Conservation (phyloP, 2,888 invertebrate genomes). For the Podotricha telesiphe region DNA sequence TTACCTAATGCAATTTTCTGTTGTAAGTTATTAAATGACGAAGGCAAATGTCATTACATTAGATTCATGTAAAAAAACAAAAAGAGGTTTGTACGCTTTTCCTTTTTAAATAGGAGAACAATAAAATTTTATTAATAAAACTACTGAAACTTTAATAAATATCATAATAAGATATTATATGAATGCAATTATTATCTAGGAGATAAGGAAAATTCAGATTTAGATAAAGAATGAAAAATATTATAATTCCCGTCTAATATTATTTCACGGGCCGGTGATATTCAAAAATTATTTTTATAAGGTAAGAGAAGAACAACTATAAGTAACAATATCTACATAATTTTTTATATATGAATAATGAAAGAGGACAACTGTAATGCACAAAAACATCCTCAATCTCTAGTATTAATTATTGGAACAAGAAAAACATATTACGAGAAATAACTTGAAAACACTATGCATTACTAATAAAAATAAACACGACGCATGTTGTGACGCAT, state of each 20-base stretch:
- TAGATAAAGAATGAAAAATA: background rate
- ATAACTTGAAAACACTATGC: background rate
- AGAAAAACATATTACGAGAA: too few relatives aligned
- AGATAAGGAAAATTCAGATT: too few relatives aligned
- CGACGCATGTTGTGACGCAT: background rate
- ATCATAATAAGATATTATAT: background rate
- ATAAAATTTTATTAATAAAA: too few relatives aligned
- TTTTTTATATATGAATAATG: background rate
- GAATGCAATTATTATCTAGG: too few relatives aligned
- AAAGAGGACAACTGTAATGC: background rate
- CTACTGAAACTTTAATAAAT: too few relatives aligned
- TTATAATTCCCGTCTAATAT: too few relatives aligned
- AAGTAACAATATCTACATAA: background rate
- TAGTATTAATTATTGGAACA: background rate
- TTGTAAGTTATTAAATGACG: background rate
- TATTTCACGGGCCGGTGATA: background rate
- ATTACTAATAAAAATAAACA: background rate
- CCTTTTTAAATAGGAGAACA: background rate
- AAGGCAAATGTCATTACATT: slow-evolving; percentile 1
- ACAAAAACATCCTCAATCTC: background rate
- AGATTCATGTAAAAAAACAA: background rate
- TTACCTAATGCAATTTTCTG: background rate
- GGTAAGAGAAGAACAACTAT: too few relatives aligned
- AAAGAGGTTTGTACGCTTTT: background rate
- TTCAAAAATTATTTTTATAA: background rate